A percentile compares a stretch with the other conserved stretches of the same genome.
These are phyloP conservation scores for Clarias platycephalus DNA, from an alignment of 2,797 vertebrate species.

Conservation along the genomic window DNA sequence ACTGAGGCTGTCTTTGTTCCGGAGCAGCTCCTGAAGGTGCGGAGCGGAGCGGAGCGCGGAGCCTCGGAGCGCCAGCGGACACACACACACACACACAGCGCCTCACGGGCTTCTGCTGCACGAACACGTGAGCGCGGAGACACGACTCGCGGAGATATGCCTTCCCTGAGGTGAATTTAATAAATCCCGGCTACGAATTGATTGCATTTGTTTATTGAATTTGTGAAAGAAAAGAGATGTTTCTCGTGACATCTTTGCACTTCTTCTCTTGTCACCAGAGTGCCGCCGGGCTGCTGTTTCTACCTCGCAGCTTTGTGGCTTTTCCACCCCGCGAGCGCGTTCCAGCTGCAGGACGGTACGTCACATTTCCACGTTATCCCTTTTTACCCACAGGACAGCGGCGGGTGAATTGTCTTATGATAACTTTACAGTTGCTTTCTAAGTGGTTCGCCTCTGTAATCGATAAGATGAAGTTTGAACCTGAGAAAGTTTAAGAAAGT, in stretches of 20 bases:
- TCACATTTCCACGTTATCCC: conserved; percentile 15
- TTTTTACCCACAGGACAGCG: background rate
- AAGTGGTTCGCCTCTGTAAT: background rate
- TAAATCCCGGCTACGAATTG: conserved; percentile 50
- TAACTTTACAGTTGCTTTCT: background rate
- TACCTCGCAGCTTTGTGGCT: conserved; percentile 63
- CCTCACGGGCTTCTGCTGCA: background rate
- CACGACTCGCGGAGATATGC: conserved; percentile 56
- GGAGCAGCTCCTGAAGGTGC: conserved; percentile 63
- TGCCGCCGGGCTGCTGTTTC: conserved; percentile 63
- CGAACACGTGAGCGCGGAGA: conserved; percentile 53
- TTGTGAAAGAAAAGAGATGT: background rate
- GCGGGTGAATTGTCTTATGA: too few species aligned
- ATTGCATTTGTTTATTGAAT: background rate
- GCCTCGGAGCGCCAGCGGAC: background rate
- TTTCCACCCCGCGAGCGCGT: conserved; percentile 60
- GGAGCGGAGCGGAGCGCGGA: conserved; percentile 3
- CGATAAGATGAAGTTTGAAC: background rate
- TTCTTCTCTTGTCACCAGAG: conserved; percentile 58
- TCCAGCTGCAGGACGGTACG: conserved; percentile 73
- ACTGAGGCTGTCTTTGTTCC: conserved; percentile 90
- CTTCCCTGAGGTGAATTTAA: conserved; percentile 66
- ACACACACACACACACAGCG: background rate
- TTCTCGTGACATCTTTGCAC: conserved; percentile 16
- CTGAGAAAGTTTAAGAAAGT: background rate